phyloP scores from a whole-genome alignment of 35 echinoderm and acorn worm genomes.

The Heliocidaris tuberculata region DNA sequence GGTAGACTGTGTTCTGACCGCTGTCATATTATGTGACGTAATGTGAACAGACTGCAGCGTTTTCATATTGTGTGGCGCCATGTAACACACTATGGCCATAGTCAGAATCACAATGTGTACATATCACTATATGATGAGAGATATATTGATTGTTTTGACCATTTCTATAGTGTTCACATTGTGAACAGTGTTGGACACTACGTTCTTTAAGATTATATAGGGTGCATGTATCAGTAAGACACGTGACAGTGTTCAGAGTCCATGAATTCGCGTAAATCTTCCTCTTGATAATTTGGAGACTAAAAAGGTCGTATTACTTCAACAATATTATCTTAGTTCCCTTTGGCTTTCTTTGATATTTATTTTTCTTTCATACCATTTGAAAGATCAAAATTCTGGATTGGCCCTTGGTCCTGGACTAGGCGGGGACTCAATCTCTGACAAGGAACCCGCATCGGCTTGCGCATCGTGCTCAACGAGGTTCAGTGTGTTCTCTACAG shows the following conservation, averaged over 20 bases:
- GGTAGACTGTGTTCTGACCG: too few relatives aligned
- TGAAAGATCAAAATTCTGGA: constrained; percentile 35
- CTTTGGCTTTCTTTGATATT: not conserved
- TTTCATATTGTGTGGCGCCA: too few relatives aligned
- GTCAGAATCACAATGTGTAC: too few relatives aligned
- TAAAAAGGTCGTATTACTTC: not conserved
- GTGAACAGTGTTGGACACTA: not conserved
- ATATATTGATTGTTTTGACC: too few relatives aligned
- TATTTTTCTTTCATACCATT: not conserved
- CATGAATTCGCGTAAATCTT: too few relatives aligned
- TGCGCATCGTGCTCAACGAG: constrained; percentile 49
- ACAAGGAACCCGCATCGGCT: constrained; percentile 47
- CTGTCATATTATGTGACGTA: too few relatives aligned
- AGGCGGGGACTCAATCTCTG: constrained; percentile 83
- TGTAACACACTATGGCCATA: too few relatives aligned
- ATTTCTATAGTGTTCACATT: not conserved
- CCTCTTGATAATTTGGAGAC: not conserved
- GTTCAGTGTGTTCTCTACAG: constrained; percentile 69
- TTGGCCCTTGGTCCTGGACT: constrained; percentile 58
- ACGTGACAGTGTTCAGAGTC: not conserved
- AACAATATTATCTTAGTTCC: not conserved
- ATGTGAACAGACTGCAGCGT: too few relatives aligned
- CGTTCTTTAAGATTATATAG: not conserved
- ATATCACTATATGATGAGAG: too few relatives aligned
- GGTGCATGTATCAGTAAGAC: not conserved